Base-by-base conservation (phyloP, 2,113 vertebrate species). In the Delphinus delphis region DNA sequence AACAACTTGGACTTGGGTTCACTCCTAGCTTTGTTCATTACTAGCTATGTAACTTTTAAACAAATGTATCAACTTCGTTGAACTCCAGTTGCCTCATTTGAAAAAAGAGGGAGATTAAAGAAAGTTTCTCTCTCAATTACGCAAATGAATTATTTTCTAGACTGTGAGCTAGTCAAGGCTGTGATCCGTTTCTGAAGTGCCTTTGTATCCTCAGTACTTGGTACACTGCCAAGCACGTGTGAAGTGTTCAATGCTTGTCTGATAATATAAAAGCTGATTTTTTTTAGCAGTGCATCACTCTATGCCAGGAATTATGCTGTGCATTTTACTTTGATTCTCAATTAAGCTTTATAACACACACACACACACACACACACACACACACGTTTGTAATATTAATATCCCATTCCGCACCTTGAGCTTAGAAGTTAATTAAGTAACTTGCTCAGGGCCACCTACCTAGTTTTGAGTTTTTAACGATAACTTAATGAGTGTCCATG, bases 351-450 rank as follows among this genome's bases (percentile, higher is more conserved):
- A 41, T 70, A 90, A 62, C 15, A 44, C 28, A 41, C 62, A n/a
- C 10, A 90, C 36, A 68, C 28, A 17, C 17, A 2, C 62, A n/a
- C 14, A 60, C 20, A 41, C 62, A n/a, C 10, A 50, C 7, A 10
- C 36, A 60, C 28, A 17, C n/a, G 5, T 73, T 90, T 92, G 9
- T n/a, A 23, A 18, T 38, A 28, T 26, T 44, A 74, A 50, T 60
- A 36, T 68, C n/a, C 41, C 26, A 9, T 63, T 58, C 67, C 68
- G 87, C 8, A 77, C 36, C 62, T 74, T 53, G 84, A 25, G 2
- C 41, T 68, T 93, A 38, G 12, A 81, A 60, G n/a, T 80, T 80
- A 90, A 88, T 80, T 80, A 90, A 88, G 25, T 92, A 70, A 67
- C 28, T 88, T 70, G 25, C 26, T 14, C 8, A 80, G 76, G 36